Evolutionary conservation across 1,140 invertebrate genomes (phyloP).

Genomic region (Goniozus legneri): DNA sequence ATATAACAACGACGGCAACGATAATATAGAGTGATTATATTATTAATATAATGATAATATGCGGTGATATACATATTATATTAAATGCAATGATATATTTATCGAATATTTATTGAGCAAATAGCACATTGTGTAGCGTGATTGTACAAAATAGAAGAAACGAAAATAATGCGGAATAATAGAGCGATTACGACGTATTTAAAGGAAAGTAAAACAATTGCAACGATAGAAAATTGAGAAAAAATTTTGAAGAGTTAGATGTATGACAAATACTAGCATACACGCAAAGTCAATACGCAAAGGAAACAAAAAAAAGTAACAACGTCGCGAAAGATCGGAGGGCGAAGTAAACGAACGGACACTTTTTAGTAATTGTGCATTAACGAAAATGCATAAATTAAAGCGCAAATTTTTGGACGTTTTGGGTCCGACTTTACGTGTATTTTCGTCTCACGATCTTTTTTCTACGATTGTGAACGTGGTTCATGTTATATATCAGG

Average conservation of each 20-base stretch:
- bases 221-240: too few relatives aligned
- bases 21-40: conserved; percentile 24
- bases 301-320: conserved; percentile 18
- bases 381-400: neutral
- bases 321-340: conserved; percentile 4
- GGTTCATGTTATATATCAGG: conserved; percentile 54
- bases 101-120: conserved; percentile 53
- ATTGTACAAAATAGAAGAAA: conserved; percentile 45
- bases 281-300: conserved; percentile 5
- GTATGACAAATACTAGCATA: too few relatives aligned
- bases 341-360: too few relatives aligned
- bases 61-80: conserved; percentile 32
- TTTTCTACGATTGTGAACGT: conserved; percentile 48
- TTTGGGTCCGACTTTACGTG: conserved; percentile 27
- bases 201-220: neutral
- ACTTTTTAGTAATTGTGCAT: too few relatives aligned
- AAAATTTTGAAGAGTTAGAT: too few relatives aligned
- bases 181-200: conserved; percentile 3
- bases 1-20: conserved; percentile 12
- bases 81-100: conserved; percentile 48
- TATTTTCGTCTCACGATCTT: conserved; percentile 41
- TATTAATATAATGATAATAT: conserved; percentile 25
- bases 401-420: conserved; percentile 5
- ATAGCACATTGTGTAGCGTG: conserved; percentile 39
- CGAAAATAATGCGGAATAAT: conserved; percentile 8